Percentiles rank a stretch among this genome's conserved stretches.
Evolutionary conservation across 2,888 invertebrate genomes (phyloP).

Genomic region (Trachelus tabidus): DNA sequence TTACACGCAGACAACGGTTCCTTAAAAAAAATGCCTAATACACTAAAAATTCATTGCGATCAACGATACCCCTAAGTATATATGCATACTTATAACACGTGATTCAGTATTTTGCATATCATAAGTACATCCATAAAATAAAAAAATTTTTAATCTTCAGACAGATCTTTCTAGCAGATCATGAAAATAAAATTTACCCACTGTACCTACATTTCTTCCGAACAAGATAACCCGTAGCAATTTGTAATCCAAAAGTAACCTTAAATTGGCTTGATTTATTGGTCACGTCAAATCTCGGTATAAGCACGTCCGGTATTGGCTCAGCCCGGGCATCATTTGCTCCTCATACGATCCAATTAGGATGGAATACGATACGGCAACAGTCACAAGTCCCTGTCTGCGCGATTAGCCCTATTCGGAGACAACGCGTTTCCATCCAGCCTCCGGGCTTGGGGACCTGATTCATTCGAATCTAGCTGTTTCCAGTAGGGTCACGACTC

Average conservation of each 20-base stretch:
- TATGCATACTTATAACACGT: background rate
- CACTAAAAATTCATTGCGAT: background rate
- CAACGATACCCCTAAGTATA: background rate
- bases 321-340: conserved; percentile 51
- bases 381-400: conserved; percentile 47
- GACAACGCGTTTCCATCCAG: conserved; percentile 60
- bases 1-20: background rate
- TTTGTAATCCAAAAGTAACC: background rate
- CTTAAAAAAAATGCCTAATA: background rate
- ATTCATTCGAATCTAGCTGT: conserved; percentile 37
- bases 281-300: conserved; percentile 60
- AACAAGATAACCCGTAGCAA: background rate
- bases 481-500: conserved; percentile 43
- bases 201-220: background rate
- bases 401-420: conserved; percentile 62
- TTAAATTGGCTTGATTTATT: conserved; percentile 57
- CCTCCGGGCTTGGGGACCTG: conserved; percentile 45
- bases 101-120: background rate
- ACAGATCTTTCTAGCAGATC: too few relatives aligned
- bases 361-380: conserved; percentile 55
- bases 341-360: conserved; percentile 61
- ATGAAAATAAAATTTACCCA: background rate
- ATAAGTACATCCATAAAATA: background rate
- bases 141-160: background rate
- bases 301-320: conserved; percentile 61